Percentiles rank a stretch among this genome's conserved stretches.
Evolutionary conservation across 2,797 vertebrate genomes (phyloP).

Genomic region (Eulemur coronatus): DNA sequence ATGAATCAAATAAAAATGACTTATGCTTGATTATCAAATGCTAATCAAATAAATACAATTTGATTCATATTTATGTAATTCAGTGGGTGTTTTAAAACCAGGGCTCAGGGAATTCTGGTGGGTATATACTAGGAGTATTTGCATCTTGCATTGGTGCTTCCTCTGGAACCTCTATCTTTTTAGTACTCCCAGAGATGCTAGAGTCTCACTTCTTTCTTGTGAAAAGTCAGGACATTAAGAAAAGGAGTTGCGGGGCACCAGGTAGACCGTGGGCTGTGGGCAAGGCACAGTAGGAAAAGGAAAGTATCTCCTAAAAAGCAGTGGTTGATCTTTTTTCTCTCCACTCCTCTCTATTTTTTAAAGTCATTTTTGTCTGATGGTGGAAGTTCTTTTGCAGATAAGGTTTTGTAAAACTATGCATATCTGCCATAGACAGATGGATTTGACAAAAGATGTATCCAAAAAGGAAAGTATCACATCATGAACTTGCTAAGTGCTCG

Average conservation of each 20-base stretch:
- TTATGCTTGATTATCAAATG: background rate
- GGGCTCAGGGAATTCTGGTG: background rate
- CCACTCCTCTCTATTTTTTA: background rate
- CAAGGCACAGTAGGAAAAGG: background rate
- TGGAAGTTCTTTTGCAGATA: constrained; percentile 59
- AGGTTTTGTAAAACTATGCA: constrained; percentile 35
- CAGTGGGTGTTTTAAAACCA: background rate
- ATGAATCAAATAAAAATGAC: background rate
- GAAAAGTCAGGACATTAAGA: background rate
- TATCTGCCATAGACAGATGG: constrained; percentile 66
- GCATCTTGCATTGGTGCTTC: background rate
- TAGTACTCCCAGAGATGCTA: background rate
- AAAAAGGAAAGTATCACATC: constrained; percentile 62
- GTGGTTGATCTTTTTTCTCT: background rate
- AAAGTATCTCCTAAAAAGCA: background rate
- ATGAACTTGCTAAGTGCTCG: constrained; percentile 56
- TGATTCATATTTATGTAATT: background rate
- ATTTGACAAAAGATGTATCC: constrained; percentile 70
- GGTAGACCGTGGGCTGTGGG: background rate
- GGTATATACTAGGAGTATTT: background rate
- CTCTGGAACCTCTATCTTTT: background rate
- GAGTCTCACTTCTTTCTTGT: background rate
- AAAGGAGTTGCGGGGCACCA: background rate
- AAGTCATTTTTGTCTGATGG: constrained; percentile 23
- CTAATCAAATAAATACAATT: background rate